These are phyloP conservation scores for Cairina moschata DNA, from an alignment of 2,113 vertebrate species.

Conservation along the genomic window DNA sequence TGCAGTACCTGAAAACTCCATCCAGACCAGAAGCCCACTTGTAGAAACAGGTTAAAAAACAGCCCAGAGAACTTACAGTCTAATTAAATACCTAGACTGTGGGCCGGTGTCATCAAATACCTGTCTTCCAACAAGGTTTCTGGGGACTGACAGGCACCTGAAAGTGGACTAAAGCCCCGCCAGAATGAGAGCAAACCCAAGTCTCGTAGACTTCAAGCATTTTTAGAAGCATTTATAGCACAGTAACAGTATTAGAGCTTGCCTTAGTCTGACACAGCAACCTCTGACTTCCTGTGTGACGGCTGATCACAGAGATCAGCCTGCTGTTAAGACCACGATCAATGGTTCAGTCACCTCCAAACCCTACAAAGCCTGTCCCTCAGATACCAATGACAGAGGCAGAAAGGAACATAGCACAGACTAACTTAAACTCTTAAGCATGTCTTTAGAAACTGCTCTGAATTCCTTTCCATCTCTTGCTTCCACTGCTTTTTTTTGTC, in stretches of 20 bases:
- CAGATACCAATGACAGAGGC: background rate
- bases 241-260: background rate
- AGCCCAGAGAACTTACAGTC: background rate
- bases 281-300: background rate
- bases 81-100: background rate
- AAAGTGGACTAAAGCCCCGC: background rate
- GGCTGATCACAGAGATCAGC: background rate
- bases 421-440: background rate
- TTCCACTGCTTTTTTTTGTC: background rate
- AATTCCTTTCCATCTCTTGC: background rate
- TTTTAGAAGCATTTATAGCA: background rate
- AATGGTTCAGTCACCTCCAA: background rate
- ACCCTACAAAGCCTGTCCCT: background rate
- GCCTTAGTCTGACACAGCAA: background rate
- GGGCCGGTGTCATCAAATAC: background rate
- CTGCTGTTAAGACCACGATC: background rate
- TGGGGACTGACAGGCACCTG: background rate
- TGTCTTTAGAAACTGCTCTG: background rate
- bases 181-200: background rate
- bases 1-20: slow-evolving; percentile 34
- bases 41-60: background rate
- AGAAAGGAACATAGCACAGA: background rate
- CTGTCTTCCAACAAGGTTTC: background rate
- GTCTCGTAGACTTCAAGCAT: background rate
- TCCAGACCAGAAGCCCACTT: background rate